Evolutionary conservation across 2,888 invertebrate genomes (phyloP).

Genomic region (Drosophila aldrichi): DNA sequence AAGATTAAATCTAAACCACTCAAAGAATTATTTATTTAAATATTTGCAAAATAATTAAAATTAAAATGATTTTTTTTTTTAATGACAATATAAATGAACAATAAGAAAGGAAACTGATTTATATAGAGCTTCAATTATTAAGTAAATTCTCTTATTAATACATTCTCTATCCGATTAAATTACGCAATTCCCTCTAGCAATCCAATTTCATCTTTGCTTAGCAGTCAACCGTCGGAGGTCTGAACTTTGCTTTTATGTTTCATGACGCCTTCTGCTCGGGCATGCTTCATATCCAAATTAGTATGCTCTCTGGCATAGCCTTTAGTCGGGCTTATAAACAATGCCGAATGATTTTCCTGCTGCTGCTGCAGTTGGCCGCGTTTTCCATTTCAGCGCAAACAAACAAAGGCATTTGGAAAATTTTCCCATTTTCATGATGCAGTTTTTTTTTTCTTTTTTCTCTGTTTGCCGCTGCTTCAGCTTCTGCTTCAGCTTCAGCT

Average conservation of each 20-base stretch:
- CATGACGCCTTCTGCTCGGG: slow-evolving; percentile 3
- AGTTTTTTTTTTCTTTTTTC: slow-evolving; percentile 6
- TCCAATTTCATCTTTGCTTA: background rate
- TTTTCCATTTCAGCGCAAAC: slow-evolving; percentile 70
- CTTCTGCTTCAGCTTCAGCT: background rate
- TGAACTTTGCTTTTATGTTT: slow-evolving; percentile 2
- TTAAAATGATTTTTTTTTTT: too few species aligned
- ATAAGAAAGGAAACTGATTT: too few species aligned
- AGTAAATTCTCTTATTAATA: too few species aligned
- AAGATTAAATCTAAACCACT: too few species aligned
- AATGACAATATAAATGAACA: too few species aligned
- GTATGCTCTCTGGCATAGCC: slow-evolving; percentile 36
- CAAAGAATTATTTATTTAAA: too few species aligned
- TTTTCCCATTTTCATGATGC: slow-evolving; percentile 53
- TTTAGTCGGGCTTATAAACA: slow-evolving; percentile 52
- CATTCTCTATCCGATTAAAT: too few species aligned
- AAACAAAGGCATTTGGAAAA: slow-evolving; percentile 70
- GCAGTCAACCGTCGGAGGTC: background rate
- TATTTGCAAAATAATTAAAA: too few species aligned
- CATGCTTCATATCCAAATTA: slow-evolving; percentile 48
- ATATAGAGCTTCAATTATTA: background rate
- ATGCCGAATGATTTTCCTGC: slow-evolving; percentile 33
- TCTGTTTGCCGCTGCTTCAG: slow-evolving; percentile 10
- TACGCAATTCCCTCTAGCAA: too few species aligned
- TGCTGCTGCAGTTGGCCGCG: slow-evolving; percentile 39